Base-by-base conservation (phyloP, 2,113 vertebrate species). In the Labeo rohita region DNA sequence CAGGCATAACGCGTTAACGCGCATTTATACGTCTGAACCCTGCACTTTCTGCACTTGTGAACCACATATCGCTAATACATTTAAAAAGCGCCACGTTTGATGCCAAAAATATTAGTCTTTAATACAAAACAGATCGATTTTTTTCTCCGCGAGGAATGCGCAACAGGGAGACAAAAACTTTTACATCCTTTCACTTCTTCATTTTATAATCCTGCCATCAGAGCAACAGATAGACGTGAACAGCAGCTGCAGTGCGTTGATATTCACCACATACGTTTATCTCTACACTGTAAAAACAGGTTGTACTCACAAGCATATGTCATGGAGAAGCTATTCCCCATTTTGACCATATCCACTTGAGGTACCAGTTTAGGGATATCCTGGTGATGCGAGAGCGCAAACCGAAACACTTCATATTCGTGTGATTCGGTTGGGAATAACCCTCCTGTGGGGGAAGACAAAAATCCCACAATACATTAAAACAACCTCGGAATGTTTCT, bases 271-370 rank as follows among this genome's bases (percentile, higher is more conserved):
- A 74, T 11, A 34, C 56, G 11, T 63, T 74, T 70, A 4, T 54
- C 77, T 63, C 70, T 65, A 43, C 79, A 83, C 23, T 21, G 34
- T 65, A 49, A 80, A 80, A 39, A 47, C 45, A 39, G 4, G 28
- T 54, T 8, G 56, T 94, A 99, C 98, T 99, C 93, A 99, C 98
- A 99, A 87, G 98, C 97, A 90, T 99, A 99, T 89, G 98, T 99
- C 98, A 99, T 99, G 92, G 98, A 98, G 93, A 99, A 99, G 93
- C 98, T 99, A 91, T 98, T 97, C 0, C 98, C 98, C 93, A 97
- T 96, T 93, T 98, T 98, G 95, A 99, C 97, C 97, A 99, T 98
- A 92, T 99, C 98, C 92, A 99, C 98, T 95, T 99, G 98, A 92
- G 98, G 97, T 91, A 98, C 96, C 94, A 99, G 96, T 94, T 99